These are phyloP conservation scores for Malacoraja senta DNA, from an alignment of 2,797 vertebrate genomes.

Conservation along the genomic window DNA sequence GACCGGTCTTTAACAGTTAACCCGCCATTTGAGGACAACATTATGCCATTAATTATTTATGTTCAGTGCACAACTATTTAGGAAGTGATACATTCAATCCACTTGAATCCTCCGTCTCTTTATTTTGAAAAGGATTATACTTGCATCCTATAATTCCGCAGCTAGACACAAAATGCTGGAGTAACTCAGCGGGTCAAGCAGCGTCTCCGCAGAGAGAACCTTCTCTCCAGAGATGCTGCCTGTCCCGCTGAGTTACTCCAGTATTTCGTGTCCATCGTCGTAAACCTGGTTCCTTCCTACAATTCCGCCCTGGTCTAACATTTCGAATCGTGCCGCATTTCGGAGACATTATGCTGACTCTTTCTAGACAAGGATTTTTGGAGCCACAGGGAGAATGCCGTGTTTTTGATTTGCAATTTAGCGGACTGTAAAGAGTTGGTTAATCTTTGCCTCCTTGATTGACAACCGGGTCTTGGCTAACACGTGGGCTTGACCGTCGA, in stretches of 20 bases:
- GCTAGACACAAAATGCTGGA: too few relatives aligned
- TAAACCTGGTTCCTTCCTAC: too few relatives aligned
- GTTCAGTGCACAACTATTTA: not conserved
- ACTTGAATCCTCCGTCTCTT: not conserved
- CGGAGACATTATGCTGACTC: not conserved
- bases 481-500: conserved; percentile 51
- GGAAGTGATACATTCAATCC: not conserved
- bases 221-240: too few relatives aligned
- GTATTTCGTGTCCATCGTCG: too few relatives aligned
- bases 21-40: not conserved
- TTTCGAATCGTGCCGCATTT: not conserved
- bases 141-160: too few relatives aligned
- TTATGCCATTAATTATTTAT: not conserved
- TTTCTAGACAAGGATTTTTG: not conserved
- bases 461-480: not conserved
- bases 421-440: not conserved
- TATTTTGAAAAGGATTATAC: not conserved
- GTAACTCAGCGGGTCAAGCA: too few relatives aligned
- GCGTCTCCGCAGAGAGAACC: too few relatives aligned
- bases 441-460: not conserved
- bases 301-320: not conserved
- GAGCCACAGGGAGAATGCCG: not conserved
- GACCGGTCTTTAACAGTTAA: not conserved
- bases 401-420: not conserved
- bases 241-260: too few relatives aligned